Base-by-base conservation (phyloP, 2,113 vertebrate species). In the Leucopsar rothschildi region DNA sequence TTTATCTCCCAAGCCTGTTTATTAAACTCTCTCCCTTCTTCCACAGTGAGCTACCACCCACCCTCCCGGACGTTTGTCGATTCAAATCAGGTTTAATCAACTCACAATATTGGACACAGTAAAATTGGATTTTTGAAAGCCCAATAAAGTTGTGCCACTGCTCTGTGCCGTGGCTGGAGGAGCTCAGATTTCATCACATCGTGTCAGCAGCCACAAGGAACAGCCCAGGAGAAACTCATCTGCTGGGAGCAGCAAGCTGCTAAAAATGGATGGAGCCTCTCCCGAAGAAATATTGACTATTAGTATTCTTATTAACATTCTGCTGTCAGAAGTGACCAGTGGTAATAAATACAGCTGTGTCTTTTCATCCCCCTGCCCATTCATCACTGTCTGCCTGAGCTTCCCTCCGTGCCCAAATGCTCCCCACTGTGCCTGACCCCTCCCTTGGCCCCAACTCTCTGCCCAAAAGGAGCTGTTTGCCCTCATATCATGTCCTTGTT, bases 31-130 rank as follows among this genome's bases (percentile, higher is more conserved):
- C 69, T 56, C 66, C 50, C 80, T 82, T 66, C 83, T 75, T 92
- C 83, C 77, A 18, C 56, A 71, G 55, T 0, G 15, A 73, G 79
- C 47, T 78, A 3, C 86, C 80, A 35, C 77, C 89, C 93, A 63
- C 76, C 69, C 68, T 57, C 69, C 77, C 0, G 8, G 86, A 76
- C 25, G 8, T 92, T 72, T 92, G 94, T 91, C 53, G 87, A 94
- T 95, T 97, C 93, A 97, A 95, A 97, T 97, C 96, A 91, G 93
- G 70, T 95, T 96, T 95, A 95, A 96, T 97, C 95, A 96, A 65
- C 93, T 91, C 86, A 22, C 81, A 71, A 76, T 87, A 97, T 61
- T 95, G 89, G 95, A 92, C 86, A 53, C 61, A 79, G 91, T 76
- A 91, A 95, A 97, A 97, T 93, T 96, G 95, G 89, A 91, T 97